These are phyloP conservation scores for Drosophila anomelani DNA, from an alignment of 2,888 invertebrate species.

Conservation along the genomic window DNA sequence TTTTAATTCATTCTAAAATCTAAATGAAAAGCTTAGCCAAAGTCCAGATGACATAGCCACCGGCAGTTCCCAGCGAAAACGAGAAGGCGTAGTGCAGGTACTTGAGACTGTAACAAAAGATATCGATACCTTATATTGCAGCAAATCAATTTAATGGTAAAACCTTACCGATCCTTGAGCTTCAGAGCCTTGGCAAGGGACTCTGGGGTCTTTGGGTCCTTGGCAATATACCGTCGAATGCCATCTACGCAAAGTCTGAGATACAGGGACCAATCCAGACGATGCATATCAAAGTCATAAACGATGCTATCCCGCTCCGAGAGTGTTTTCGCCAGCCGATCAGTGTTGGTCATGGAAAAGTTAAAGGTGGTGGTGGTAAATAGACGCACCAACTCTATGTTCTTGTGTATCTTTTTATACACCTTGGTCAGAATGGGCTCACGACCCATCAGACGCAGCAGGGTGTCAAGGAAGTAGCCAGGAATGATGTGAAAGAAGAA, in stretches of 20 bases:
- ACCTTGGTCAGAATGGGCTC: slow-evolving; percentile 87
- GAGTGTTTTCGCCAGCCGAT: slow-evolving; percentile 83
- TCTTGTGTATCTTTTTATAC: slow-evolving; percentile 92
- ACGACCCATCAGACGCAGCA: slow-evolving; percentile 54
- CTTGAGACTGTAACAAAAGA: neutral
- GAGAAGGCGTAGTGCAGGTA: neutral
- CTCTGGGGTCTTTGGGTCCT: slow-evolving; percentile 87
- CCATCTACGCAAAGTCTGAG: slow-evolving; percentile 88
- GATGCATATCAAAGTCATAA: slow-evolving; percentile 90
- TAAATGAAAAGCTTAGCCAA: neutral
- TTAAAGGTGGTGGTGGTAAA: slow-evolving; percentile 90
- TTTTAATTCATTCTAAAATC: neutral
- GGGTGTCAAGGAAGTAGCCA: slow-evolving; percentile 87
- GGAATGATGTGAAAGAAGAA: slow-evolving; percentile 88
- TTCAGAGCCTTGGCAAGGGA: slow-evolving; percentile 84
- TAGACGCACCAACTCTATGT: slow-evolving; percentile 89
- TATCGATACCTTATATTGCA: too few relatives aligned
- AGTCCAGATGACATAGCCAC: neutral
- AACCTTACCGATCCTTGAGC: slow-evolving; percentile 7
- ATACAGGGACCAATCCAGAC: slow-evolving; percentile 88
- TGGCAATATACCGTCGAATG: slow-evolving; percentile 90
- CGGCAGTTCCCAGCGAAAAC: neutral
- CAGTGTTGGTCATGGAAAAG: slow-evolving; percentile 88
- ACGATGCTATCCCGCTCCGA: slow-evolving; percentile 84
- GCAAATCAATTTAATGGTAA: too few relatives aligned